phyloP scores from a whole-genome alignment of 2,888 invertebrate genomes.

The Lepetodrilus schrolli region DNA sequence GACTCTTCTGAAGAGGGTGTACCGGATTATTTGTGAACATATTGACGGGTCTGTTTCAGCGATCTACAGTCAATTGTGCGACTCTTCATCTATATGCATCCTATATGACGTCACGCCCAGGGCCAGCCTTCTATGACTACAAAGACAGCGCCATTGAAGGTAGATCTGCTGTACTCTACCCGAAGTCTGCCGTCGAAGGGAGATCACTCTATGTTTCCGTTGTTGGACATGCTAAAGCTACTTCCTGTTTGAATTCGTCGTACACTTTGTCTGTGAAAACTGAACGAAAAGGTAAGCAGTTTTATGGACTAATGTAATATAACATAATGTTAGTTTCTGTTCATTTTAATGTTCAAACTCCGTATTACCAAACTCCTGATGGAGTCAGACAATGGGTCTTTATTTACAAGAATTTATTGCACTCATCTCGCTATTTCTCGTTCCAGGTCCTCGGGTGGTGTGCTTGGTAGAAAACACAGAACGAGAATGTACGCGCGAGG shows the following conservation, averaged over 20 bases:
- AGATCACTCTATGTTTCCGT: slow-evolving; percentile 37
- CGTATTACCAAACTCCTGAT: too few relatives aligned
- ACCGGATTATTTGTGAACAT: neutral
- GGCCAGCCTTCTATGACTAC: slow-evolving; percentile 38
- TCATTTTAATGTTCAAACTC: too few relatives aligned
- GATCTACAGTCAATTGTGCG: slow-evolving; percentile 37
- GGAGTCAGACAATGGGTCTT: too few relatives aligned
- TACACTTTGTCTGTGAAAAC: neutral
- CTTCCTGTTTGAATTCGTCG: neutral
- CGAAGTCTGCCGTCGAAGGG: slow-evolving; percentile 26
- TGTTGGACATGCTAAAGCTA: neutral
- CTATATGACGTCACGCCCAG: slow-evolving; percentile 38
- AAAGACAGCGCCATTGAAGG: slow-evolving; percentile 32
- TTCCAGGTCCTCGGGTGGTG: neutral
- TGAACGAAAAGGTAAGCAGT: neutral
- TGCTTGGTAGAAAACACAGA: neutral
- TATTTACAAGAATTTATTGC: neutral
- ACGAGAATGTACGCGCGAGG: neutral
- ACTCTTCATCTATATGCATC: slow-evolving; percentile 38
- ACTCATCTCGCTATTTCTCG: neutral
- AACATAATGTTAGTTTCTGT: too few relatives aligned
- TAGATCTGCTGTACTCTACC: slow-evolving; percentile 28
- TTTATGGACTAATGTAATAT: too few relatives aligned
- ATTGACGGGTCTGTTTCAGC: neutral
- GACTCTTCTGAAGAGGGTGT: too few relatives aligned